Conservation (phyloP, 2,888 invertebrate species). For the Philereme transversata region DNA sequence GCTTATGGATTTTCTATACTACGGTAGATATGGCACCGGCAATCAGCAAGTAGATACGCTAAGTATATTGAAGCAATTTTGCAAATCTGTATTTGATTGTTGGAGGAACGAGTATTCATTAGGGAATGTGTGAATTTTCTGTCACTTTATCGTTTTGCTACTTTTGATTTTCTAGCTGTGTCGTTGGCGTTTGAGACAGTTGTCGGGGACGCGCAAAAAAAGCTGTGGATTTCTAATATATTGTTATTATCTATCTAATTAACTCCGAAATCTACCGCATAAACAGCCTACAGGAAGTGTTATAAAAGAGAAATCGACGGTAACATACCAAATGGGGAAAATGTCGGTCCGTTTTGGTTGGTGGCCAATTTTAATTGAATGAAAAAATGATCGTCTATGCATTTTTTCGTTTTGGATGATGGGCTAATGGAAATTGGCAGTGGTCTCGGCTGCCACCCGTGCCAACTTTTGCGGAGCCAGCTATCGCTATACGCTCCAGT, state of each 20-base stretch:
- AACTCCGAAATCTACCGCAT: constrained; percentile 24
- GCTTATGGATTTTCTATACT: constrained; percentile 82
- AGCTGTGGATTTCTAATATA: constrained; percentile 5
- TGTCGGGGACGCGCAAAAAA: too few species aligned
- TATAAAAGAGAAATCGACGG: constrained; percentile 37
- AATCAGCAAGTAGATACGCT: constrained; percentile 53
- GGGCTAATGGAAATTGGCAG: constrained; percentile 84
- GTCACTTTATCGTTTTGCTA: constrained; percentile 6
- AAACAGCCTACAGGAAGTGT: constrained; percentile 15
- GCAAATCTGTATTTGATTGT: constrained; percentile 35
- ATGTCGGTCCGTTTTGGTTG: constrained; percentile 67
- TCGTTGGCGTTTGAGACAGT: not conserved
- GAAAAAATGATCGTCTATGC: constrained; percentile 83
- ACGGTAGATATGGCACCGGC: constrained; percentile 63
- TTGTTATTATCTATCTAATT: constrained; percentile 22
- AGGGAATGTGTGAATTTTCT: constrained; percentile 18
- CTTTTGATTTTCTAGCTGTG: not conserved
- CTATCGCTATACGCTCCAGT: constrained; percentile 77
- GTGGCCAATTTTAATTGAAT: constrained; percentile 83
- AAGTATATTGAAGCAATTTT: constrained; percentile 45
- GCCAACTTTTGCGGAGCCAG: constrained; percentile 82
- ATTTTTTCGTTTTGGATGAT: constrained; percentile 83
- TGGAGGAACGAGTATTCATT: constrained; percentile 19
- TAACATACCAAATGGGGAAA: constrained; percentile 44
- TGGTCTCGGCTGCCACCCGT: constrained; percentile 75